Evolutionary conservation across 2,113 vertebrate genomes (phyloP).

Genomic region (Spea multiplicata): DNA sequence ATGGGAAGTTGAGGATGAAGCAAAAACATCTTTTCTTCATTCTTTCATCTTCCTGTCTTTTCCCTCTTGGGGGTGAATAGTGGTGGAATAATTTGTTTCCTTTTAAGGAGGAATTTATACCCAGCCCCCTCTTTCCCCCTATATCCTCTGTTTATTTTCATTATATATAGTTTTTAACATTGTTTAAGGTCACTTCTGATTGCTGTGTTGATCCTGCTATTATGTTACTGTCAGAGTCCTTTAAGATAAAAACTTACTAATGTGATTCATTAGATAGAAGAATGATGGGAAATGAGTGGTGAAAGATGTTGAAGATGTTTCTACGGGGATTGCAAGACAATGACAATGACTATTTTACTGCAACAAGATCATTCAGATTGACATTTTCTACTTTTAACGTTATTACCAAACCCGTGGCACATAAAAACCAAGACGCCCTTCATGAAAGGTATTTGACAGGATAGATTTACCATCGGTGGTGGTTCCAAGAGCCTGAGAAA

Average conservation of each 20-base stretch:
- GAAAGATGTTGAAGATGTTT: not conserved
- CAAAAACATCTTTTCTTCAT: constrained; percentile 22
- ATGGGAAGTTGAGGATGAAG: constrained; percentile 13
- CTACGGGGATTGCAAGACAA: not conserved
- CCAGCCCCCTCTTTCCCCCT: not conserved
- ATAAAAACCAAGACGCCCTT: too few relatives aligned
- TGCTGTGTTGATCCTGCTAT: not conserved
- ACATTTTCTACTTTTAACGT: too few relatives aligned
- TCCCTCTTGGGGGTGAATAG: not conserved
- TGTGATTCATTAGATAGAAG: not conserved
- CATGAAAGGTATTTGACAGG: too few relatives aligned
- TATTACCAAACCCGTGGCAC: too few relatives aligned
- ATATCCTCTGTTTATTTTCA: not conserved
- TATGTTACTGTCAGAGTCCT: not conserved
- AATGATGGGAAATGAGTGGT: constrained; percentile 1
- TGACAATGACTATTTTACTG: too few relatives aligned
- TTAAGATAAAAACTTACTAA: constrained; percentile 8
- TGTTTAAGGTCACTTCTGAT: not conserved
- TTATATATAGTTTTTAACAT: not conserved
- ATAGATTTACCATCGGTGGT: too few relatives aligned
- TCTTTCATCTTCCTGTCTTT: constrained; percentile 19
- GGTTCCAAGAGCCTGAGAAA: too few relatives aligned
- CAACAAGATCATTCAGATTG: too few relatives aligned
- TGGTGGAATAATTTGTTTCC: not conserved
- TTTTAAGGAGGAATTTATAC: not conserved